A percentile compares a stretch with the other conserved stretches of the same genome.
Evolutionary conservation across 2,888 invertebrate genomes (phyloP).

Genomic region (Protonemura montana): DNA sequence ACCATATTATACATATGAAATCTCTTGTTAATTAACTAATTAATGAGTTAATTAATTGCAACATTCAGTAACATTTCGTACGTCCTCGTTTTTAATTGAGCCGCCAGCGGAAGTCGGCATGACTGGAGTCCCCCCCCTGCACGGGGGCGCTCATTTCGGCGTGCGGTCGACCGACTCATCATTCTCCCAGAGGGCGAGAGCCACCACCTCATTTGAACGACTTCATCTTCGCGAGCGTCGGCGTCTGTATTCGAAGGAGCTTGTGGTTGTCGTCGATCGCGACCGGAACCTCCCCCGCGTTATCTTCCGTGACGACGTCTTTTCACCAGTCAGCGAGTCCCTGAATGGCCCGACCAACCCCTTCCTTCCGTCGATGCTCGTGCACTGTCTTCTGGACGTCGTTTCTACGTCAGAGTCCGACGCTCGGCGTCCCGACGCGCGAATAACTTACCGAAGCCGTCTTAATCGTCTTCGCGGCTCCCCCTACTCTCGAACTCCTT

Average conservation of each 20-base stretch:
- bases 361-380: not conserved
- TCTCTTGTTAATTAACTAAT: not conserved
- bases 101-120: not conserved
- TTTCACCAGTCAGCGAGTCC: constrained; percentile 35
- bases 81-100: not conserved
- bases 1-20: not conserved
- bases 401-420: not conserved
- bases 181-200: not conserved
- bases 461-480: not conserved
- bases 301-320: constrained; percentile 21
- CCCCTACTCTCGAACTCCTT: not conserved
- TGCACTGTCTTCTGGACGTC: not conserved
- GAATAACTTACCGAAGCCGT: constrained; percentile 7
- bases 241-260: not conserved
- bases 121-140: not conserved
- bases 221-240: constrained; percentile 21
- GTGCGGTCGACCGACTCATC: constrained; percentile 24
- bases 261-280: constrained; percentile 33
- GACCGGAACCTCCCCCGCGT: constrained; percentile 25
- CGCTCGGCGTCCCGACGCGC: not conserved
- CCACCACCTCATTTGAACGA: constrained; percentile 14
- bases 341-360: constrained; percentile 20
- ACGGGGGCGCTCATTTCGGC: not conserved
- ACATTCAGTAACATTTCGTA: not conserved
- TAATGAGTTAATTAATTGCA: not conserved